These are phyloP conservation scores for Teinopalpus imperialis DNA, from an alignment of 2,888 invertebrate genomes.

Conservation along the genomic window DNA sequence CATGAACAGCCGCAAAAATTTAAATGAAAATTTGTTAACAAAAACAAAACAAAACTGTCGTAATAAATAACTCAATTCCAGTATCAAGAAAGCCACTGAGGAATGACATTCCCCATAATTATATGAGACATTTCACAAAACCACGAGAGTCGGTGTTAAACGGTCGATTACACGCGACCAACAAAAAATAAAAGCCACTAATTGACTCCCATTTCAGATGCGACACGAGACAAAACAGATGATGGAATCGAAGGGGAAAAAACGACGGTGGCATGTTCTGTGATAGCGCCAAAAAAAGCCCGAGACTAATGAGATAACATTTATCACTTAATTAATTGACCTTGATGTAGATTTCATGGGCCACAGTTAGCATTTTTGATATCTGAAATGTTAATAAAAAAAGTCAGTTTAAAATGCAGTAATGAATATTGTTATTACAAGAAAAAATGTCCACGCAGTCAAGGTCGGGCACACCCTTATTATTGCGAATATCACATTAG, in stretches of 20 bases:
- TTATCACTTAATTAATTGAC: slow-evolving; percentile 15
- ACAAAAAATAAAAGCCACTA: slow-evolving; percentile 44
- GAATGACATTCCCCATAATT: slow-evolving; percentile 38
- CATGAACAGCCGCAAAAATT: no score
- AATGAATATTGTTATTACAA: no score
- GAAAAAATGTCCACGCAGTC: no score
- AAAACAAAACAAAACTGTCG: not conserved
- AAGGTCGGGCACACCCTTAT: no score
- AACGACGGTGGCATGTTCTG: slow-evolving; percentile 36
- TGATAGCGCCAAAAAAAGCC: not conserved
- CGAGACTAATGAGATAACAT: slow-evolving; percentile 9
- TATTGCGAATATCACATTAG: no score
- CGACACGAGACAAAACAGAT: slow-evolving; percentile 45
- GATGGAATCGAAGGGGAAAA: slow-evolving; percentile 32
- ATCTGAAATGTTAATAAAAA: no score
- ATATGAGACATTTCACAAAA: slow-evolving; percentile 39
- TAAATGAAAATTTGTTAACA: no score
- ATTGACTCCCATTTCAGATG: slow-evolving; percentile 44
- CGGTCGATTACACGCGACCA: slow-evolving; percentile 41
- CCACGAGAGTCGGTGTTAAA: slow-evolving; percentile 37
- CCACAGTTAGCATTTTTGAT: no score
- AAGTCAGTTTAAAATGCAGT: no score
- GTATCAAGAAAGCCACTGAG: slow-evolving; percentile 20
- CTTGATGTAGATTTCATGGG: no score
- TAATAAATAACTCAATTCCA: slow-evolving; percentile 8